These are phyloP conservation scores for Euura saliciscinereae DNA, from an alignment of 1,140 invertebrate species.

Conservation along the genomic window DNA sequence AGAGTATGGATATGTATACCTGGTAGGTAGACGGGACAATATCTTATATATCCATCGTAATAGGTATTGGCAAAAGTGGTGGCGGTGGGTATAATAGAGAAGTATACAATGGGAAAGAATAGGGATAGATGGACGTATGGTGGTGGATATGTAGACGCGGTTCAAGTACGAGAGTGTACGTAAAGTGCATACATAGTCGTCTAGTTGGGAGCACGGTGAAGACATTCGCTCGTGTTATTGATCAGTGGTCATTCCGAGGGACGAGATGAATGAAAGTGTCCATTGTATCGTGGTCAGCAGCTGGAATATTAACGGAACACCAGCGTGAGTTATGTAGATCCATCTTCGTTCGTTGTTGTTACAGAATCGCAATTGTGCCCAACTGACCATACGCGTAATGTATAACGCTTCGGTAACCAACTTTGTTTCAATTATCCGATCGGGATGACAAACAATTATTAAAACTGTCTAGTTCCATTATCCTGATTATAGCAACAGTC, in stretches of 20 bases:
- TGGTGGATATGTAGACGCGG: background rate
- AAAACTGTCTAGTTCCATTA: background rate
- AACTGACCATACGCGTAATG: constrained; percentile 10
- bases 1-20: background rate
- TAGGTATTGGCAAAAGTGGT: constrained; percentile 8
- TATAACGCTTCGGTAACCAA: background rate
- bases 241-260: constrained; percentile 25
- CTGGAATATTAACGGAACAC: constrained; percentile 30
- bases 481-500: background rate
- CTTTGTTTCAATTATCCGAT: background rate
- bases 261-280: constrained; percentile 21
- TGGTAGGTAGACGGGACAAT: background rate
- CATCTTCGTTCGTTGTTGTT: background rate
- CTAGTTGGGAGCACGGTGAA: constrained; percentile 8
- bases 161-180: background rate
- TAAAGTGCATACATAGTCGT: background rate
- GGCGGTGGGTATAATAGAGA: constrained; percentile 10
- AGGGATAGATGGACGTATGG: background rate
- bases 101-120: constrained; percentile 9
- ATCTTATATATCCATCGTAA: background rate
- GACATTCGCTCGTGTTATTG: constrained; percentile 32
- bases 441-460: background rate
- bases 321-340: background rate
- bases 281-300: constrained; percentile 29
- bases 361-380: constrained; percentile 22